Percentiles rank a stretch among this genome's conserved stretches.
Evolutionary conservation across 2,797 vertebrate genomes (phyloP).

Genomic region (Melanotaenia parkinsoni): DNA sequence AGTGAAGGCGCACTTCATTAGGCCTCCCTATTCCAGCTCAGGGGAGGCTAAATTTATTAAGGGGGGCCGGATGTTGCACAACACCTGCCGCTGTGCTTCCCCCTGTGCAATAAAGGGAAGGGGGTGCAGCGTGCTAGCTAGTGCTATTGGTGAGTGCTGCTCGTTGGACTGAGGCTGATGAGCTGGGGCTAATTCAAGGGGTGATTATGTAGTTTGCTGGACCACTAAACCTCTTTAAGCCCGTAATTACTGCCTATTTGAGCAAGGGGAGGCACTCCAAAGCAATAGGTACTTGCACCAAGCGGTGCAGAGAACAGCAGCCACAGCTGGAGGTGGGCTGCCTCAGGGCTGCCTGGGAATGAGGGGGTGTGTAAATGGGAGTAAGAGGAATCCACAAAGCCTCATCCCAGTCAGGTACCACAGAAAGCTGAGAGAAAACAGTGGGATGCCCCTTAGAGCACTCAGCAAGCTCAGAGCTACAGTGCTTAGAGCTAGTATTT

Average conservation of each 20-base stretch:
- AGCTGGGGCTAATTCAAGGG: slow-evolving; percentile 98
- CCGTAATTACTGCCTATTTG: slow-evolving; percentile 99
- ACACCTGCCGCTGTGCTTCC: slow-evolving; percentile 80
- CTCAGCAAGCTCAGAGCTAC: slow-evolving; percentile 71
- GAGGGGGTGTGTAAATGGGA: slow-evolving; percentile 90
- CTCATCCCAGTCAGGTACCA: slow-evolving; percentile 81
- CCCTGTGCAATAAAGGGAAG: slow-evolving; percentile 74
- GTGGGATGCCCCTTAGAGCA: slow-evolving; percentile 76
- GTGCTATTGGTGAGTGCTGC: slow-evolving; percentile 92
- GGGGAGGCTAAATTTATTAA: slow-evolving; percentile 75
- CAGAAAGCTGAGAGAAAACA: slow-evolving; percentile 73
- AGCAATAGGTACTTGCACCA: slow-evolving; percentile 90
- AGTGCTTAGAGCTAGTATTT: slow-evolving; percentile 52
- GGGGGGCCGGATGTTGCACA: slow-evolving; percentile 78
- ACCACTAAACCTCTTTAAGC: slow-evolving; percentile 99
- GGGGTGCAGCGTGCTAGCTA: slow-evolving; percentile 87
- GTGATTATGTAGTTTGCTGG: slow-evolving; percentile 99
- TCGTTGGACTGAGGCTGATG: slow-evolving; percentile 99
- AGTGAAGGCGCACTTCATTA: slow-evolving; percentile 77
- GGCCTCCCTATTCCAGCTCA: slow-evolving; percentile 66
- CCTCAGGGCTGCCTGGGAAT: slow-evolving; percentile 91
- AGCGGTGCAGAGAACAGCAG: slow-evolving; percentile 85
- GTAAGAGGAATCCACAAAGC: slow-evolving; percentile 84
- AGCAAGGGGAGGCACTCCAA: slow-evolving; percentile 98
- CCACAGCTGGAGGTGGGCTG: slow-evolving; percentile 98